Evolutionary conservation across 2,797 vertebrate genomes (phyloP).

Genomic region (Chaenodraco wilsoni): DNA sequence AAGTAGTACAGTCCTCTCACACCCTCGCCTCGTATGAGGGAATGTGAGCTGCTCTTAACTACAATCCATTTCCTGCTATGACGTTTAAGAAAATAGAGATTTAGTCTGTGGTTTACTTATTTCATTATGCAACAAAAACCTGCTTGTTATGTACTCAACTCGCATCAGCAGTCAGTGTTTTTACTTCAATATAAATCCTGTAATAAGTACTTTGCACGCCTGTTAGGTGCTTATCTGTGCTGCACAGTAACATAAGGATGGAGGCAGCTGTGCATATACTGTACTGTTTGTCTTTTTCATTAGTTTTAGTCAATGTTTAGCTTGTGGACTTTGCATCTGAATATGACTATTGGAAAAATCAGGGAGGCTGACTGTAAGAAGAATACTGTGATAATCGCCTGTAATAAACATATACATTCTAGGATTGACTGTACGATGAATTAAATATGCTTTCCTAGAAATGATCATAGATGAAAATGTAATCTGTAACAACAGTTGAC

Average conservation of each 20-base stretch:
- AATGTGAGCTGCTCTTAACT: slow-evolving; percentile 15
- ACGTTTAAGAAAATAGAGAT: neutral
- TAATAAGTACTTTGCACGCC: slow-evolving; percentile 10
- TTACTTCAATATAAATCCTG: slow-evolving; percentile 30
- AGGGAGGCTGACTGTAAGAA: no score
- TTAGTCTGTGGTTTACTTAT: neutral
- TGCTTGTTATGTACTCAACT: slow-evolving; percentile 13
- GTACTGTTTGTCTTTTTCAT: neutral
- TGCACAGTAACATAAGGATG: slow-evolving; percentile 13
- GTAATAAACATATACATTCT: neutral
- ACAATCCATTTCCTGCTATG: neutral
- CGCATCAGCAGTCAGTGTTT: slow-evolving; percentile 22
- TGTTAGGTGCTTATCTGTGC: slow-evolving; percentile 27
- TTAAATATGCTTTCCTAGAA: neutral
- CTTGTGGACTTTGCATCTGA: slow-evolving; percentile 45
- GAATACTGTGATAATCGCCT: neutral
- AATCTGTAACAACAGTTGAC: neutral
- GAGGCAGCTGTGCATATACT: slow-evolving; percentile 2
- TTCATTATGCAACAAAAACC: slow-evolving; percentile 20
- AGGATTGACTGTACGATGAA: neutral
- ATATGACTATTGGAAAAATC: slow-evolving; percentile 10
- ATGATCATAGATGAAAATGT: neutral
- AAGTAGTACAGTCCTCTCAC: slow-evolving; percentile 42
- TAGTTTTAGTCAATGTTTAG: slow-evolving; percentile 41
- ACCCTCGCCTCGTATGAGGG: slow-evolving; percentile 9